Base-by-base conservation (phyloP, 2,888 invertebrate species). In the Euclidia mi region DNA sequence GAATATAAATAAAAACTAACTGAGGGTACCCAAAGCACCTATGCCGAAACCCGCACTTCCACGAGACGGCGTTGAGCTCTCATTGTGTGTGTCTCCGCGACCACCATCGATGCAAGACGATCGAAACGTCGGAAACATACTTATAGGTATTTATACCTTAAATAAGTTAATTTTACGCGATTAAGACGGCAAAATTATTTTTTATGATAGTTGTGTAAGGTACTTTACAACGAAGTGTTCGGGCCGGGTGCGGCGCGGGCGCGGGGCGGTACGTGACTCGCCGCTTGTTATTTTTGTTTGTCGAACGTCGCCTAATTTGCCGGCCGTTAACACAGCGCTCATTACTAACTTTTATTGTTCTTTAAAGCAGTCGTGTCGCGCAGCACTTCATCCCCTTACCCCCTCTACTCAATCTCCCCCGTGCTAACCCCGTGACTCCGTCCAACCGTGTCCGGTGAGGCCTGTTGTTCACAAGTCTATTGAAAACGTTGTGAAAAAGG, bases 341-440 rank as follows among this genome's bases (percentile, higher is more conserved):
- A 66, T 69, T 69, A 71, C 55, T 51, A 58, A 62, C 58, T 69
- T 71, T 66, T 62, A 71, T 69, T 66, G 67, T 71, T 66, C 62
- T 71, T 57, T 65, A 50, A 66, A 66, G 48, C 41, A 66, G 48
- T 34, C 34, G 14, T 34, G 56, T 61, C 52, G 37, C 37, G 56
- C 45, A 38, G 31, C 40, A 31, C 57, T 3, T n/a, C 10, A 37
- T 15, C 38, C 28, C 2, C 3, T 18, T 0, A 1, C 18, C 2
- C 14, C 10, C 10, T 12, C 0, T 4, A n/a, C 45, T 1, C 20
- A 3, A 6, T 0, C 3, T 1, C 12, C 10, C 11, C 11, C 31
- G 6, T 0, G 7, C 3, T 3, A 9, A 20, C 7, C 15, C 1
- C 17, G n/a, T 4, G 20, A 14, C 35, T 37, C 17, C 37, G 6